These are phyloP conservation scores for Phalera bucephala DNA, from an alignment of 2,888 invertebrate species.

Conservation along the genomic window DNA sequence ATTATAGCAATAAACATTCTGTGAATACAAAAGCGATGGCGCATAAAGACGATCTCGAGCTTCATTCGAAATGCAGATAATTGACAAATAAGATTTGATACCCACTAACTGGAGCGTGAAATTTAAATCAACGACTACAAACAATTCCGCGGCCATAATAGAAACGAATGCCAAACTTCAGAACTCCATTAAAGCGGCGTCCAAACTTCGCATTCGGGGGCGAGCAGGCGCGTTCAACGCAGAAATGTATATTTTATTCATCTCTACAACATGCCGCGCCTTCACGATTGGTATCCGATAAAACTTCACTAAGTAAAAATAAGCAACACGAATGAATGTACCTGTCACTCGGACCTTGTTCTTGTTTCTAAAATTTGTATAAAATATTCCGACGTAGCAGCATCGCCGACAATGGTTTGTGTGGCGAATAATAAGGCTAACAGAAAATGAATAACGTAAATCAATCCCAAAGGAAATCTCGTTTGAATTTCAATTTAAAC, in stretches of 20 bases:
- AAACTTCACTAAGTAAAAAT: slow-evolving; percentile 75
- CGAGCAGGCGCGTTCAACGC: slow-evolving; percentile 61
- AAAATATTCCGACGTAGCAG: slow-evolving; percentile 75
- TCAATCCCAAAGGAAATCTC: slow-evolving; percentile 34
- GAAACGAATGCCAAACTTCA: slow-evolving; percentile 74
- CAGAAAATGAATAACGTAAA: slow-evolving; percentile 51
- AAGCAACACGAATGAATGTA: slow-evolving; percentile 77
- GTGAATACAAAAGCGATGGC: slow-evolving; percentile 36
- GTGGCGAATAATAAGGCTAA: slow-evolving; percentile 58
- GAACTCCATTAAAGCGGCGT: slow-evolving; percentile 72
- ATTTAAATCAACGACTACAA: slow-evolving; percentile 75
- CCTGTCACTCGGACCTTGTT: slow-evolving; percentile 78
- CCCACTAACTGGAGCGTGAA: slow-evolving; percentile 63
- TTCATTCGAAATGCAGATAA: slow-evolving; percentile 46
- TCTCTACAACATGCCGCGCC: slow-evolving; percentile 65
- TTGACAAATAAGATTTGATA: slow-evolving; percentile 67
- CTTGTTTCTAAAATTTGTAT: slow-evolving; percentile 82
- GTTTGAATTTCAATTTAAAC: slow-evolving; percentile 46
- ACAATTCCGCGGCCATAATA: slow-evolving; percentile 68
- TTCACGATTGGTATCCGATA: slow-evolving; percentile 72
- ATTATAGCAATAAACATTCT: slow-evolving; percentile 34
- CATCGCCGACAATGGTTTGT: slow-evolving; percentile 65
- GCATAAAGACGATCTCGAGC: slow-evolving; percentile 34
- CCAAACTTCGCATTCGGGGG: slow-evolving; percentile 69
- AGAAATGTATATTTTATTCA: slow-evolving; percentile 79